phyloP scores from a whole-genome alignment of 1,140 invertebrate genomes.

The Drosophila fuyamai region DNA sequence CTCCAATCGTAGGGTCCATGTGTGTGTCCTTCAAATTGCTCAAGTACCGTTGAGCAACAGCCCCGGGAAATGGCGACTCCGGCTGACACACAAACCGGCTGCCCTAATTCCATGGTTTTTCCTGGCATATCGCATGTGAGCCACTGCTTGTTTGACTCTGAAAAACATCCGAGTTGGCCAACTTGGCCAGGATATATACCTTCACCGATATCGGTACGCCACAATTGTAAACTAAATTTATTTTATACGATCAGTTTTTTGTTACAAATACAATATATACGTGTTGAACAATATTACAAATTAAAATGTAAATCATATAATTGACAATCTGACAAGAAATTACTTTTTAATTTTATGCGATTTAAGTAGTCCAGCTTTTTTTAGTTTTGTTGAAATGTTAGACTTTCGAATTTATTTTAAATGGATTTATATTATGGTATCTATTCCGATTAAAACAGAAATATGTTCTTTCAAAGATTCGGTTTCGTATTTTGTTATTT shows the following conservation, averaged over 20 bases:
- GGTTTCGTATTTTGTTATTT: too few species aligned
- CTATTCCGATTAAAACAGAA: too few species aligned
- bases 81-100: slow-evolving; percentile 72
- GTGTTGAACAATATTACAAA: too few species aligned
- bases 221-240: background rate
- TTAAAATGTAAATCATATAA: too few species aligned
- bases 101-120: slow-evolving; percentile 65
- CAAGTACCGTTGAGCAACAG: slow-evolving; percentile 63
- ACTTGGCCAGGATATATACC: background rate
- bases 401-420: too few species aligned
- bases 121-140: slow-evolving; percentile 18
- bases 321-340: too few species aligned
- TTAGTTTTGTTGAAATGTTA: too few species aligned
- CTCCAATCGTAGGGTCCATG: slow-evolving; percentile 66
- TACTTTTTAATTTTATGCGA: too few species aligned
- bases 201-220: background rate
- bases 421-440: too few species aligned
- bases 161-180: slow-evolving; percentile 1
- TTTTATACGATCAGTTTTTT: background rate
- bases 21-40: slow-evolving; percentile 77
- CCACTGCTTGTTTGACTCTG: slow-evolving; percentile 26
- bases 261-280: too few species aligned
- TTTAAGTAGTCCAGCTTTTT: too few species aligned
- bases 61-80: slow-evolving; percentile 30
- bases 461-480: too few species aligned